A percentile compares a stretch with the other conserved stretches of the same genome.
Evolutionary conservation across 2,797 vertebrate genomes (phyloP).

Genomic region (Danionella dracula): DNA sequence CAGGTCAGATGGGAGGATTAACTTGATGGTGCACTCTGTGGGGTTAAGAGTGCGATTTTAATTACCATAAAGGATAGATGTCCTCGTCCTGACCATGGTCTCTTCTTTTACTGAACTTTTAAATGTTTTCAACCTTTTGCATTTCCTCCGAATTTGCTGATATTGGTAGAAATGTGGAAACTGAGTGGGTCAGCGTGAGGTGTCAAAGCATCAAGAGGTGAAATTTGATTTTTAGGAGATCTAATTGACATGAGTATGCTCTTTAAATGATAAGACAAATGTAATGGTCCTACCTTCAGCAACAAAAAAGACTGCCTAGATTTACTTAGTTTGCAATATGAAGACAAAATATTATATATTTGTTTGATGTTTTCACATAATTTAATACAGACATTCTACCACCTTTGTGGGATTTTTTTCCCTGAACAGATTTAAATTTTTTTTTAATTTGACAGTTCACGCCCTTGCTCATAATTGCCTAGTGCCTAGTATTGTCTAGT

Average conservation of each 20-base stretch:
- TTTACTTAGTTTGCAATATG: background rate
- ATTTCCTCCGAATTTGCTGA: conserved; percentile 6
- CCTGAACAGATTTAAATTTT: no score
- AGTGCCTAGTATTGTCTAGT: no score
- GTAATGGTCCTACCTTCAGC: background rate
- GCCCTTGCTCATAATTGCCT: no score
- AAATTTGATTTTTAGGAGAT: background rate
- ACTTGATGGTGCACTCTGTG: conserved; percentile 49
- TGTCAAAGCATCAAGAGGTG: background rate
- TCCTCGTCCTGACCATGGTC: background rate
- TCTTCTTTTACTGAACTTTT: background rate
- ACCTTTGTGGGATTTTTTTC: no score
- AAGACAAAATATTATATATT: background rate
- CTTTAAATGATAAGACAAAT: background rate
- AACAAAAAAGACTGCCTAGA: background rate
- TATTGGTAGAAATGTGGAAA: background rate
- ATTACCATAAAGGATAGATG: conserved; percentile 54
- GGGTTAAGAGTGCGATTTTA: conserved; percentile 52
- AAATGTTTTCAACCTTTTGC: background rate
- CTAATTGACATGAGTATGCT: conserved; percentile 6
- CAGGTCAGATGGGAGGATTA: conserved; percentile 52
- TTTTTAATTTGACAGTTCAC: no score
- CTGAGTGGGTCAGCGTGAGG: background rate
- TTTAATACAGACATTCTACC: no score
- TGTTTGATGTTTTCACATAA: background rate